These are phyloP conservation scores for Microctonus brassicae DNA, from an alignment of 2,888 invertebrate species.

Conservation along the genomic window DNA sequence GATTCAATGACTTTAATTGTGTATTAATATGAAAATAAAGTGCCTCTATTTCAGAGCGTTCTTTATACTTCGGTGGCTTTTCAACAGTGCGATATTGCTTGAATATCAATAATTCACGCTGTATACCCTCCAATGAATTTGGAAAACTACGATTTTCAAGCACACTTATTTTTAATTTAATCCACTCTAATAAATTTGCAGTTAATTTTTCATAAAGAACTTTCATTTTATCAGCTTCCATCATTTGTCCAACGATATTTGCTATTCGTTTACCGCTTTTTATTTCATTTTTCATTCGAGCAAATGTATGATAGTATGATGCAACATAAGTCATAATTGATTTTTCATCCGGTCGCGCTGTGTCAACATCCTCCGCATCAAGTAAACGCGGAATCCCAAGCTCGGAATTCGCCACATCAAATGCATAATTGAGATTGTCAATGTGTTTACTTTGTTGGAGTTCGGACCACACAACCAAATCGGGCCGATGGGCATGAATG, in stretches of 20 bases:
- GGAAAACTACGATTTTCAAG: slow-evolving; percentile 91
- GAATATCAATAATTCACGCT: slow-evolving; percentile 88
- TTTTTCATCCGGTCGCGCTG: slow-evolving; percentile 94
- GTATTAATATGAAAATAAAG: slow-evolving; percentile 97
- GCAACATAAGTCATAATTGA: slow-evolving; percentile 99
- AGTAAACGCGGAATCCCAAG: slow-evolving; percentile 93
- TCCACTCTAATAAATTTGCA: slow-evolving; percentile 92
- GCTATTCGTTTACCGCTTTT: slow-evolving; percentile 98
- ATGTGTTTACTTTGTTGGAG: slow-evolving; percentile 87
- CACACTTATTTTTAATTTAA: slow-evolving; percentile 84
- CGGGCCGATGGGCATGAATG: slow-evolving; percentile 97
- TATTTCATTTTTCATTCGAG: slow-evolving; percentile 98
- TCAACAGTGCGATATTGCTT: slow-evolving; percentile 97
- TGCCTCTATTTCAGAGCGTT: slow-evolving; percentile 97
- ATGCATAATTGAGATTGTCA: slow-evolving; percentile 97
- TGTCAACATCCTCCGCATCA: slow-evolving; percentile 98
- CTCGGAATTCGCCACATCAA: slow-evolving; percentile 92
- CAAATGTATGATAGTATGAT: slow-evolving; percentile 99
- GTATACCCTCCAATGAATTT: slow-evolving; percentile 95
- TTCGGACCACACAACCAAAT: slow-evolving; percentile 89
- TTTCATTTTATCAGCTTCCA: slow-evolving; percentile 94
- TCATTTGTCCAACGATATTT: slow-evolving; percentile 96
- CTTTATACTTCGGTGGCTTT: slow-evolving; percentile 98
- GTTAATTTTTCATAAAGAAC: slow-evolving; percentile 88
- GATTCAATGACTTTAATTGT: slow-evolving; percentile 92